These are phyloP conservation scores for Drosophila micromelanica DNA, from an alignment of 1,140 invertebrate species.

Conservation along the genomic window DNA sequence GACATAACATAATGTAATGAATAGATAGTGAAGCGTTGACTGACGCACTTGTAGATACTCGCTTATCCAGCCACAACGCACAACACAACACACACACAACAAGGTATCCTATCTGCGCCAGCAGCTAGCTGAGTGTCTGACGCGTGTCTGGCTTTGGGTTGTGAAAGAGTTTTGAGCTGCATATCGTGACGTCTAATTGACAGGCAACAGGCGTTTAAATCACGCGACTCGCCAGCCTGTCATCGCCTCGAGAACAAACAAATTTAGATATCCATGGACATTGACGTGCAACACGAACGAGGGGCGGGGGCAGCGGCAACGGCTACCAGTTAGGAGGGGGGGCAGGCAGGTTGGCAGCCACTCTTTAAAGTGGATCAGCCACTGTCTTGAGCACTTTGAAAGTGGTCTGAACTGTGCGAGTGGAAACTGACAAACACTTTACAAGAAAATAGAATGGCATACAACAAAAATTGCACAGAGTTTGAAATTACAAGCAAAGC, in stretches of 20 bases:
- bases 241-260: slow-evolving; percentile 70
- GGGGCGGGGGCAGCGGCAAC: not conserved
- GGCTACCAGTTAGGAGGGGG: not conserved
- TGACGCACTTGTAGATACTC: slow-evolving; percentile 31
- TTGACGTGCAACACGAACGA: slow-evolving; percentile 24
- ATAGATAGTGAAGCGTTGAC: slow-evolving; percentile 32
- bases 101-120: not conserved
- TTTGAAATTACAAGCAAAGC: slow-evolving; percentile 71
- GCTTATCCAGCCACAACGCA: slow-evolving; percentile 1
- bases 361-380: slow-evolving; percentile 53
- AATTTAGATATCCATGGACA: slow-evolving; percentile 60
- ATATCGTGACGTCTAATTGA: slow-evolving; percentile 73
- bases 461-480: not conserved
- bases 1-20: not conserved
- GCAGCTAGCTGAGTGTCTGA: slow-evolving; percentile 6
- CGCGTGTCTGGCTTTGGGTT: slow-evolving; percentile 35
- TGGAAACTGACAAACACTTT: not conserved
- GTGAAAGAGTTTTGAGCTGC: slow-evolving; percentile 63
- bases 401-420: slow-evolving; percentile 21
- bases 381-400: slow-evolving; percentile 12
- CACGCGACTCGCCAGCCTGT: slow-evolving; percentile 48
- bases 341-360: not conserved
- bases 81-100: too few relatives aligned
- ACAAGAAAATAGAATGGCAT: not conserved
- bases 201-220: slow-evolving; percentile 74